Conservation (phyloP, 2,888 invertebrate genomes). For the Epinotia nisella region DNA sequence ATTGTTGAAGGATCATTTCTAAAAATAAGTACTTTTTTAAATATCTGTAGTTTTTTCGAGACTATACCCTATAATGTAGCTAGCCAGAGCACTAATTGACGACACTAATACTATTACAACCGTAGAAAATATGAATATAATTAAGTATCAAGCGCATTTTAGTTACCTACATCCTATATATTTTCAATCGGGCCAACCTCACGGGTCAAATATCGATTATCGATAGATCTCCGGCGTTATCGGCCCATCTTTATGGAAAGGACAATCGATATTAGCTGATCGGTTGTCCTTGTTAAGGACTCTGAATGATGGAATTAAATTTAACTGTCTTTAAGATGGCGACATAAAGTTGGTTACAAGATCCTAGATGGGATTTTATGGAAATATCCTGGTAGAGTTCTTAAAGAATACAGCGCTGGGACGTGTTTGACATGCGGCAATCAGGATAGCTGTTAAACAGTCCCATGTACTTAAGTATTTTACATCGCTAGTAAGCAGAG, state of each 20-base stretch:
- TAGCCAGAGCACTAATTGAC: too few relatives aligned
- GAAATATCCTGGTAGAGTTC: slow-evolving; percentile 20
- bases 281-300: slow-evolving; percentile 63
- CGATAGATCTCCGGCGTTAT: slow-evolving; percentile 73
- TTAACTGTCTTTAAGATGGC: slow-evolving; percentile 59
- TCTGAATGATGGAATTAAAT: slow-evolving; percentile 71
- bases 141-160: slow-evolving; percentile 57
- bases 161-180: slow-evolving; percentile 57
- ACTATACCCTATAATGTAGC: too few relatives aligned
- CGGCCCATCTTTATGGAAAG: slow-evolving; percentile 74
- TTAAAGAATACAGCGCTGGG: not conserved
- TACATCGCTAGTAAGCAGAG: not conserved
- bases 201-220: slow-evolving; percentile 74
- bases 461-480: not conserved
- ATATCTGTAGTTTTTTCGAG: too few relatives aligned
- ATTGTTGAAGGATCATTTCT: too few relatives aligned
- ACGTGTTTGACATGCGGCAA: slow-evolving; percentile 23
- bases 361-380: slow-evolving; percentile 47
- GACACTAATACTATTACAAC: too few relatives aligned
- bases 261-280: slow-evolving; percentile 67
- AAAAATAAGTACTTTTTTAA: too few relatives aligned
- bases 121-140: not conserved
- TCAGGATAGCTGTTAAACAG: slow-evolving; percentile 18
- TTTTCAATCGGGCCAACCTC: slow-evolving; percentile 71
- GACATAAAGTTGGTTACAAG: slow-evolving; percentile 49